Evolutionary conservation across 2,797 vertebrate genomes (phyloP).

Genomic region (Peromyscus nudipes): DNA sequence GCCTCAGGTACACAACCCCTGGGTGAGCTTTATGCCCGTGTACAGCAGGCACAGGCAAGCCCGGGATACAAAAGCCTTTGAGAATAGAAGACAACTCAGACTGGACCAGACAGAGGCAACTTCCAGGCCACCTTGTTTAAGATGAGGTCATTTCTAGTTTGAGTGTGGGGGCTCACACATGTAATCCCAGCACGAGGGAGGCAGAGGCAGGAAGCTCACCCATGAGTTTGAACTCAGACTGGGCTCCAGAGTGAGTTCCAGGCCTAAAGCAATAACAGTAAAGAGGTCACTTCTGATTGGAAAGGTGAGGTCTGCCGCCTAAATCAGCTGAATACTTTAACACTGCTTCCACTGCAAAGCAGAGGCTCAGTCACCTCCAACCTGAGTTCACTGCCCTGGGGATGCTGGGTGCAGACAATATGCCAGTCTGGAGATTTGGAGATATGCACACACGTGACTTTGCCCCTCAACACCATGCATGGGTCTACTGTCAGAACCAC

Average conservation of each 20-base stretch:
- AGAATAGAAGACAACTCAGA: not conserved
- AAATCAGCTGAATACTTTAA: not conserved
- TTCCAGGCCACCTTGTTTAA: not conserved
- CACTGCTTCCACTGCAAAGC: not conserved
- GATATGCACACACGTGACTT: not conserved
- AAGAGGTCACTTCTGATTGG: not conserved
- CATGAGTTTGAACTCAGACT: not conserved
- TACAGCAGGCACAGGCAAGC: not conserved
- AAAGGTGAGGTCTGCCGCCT: not conserved
- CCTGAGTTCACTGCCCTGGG: not conserved
- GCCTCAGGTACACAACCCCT: not conserved
- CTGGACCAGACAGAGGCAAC: not conserved
- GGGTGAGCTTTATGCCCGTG: not conserved
- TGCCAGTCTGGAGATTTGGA: not conserved
- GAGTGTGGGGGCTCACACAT: not conserved
- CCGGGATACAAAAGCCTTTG: not conserved
- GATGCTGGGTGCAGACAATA: too few relatives aligned
- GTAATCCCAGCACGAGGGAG: not conserved
- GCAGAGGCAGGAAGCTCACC: not conserved
- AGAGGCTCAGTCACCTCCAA: not conserved
- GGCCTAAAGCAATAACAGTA: not conserved
- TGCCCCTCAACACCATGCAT: not conserved
- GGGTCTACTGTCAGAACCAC: not conserved
- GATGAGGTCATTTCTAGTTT: not conserved
- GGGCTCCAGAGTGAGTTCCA: not conserved